phyloP scores from a whole-genome alignment of 2,797 vertebrate genomes.

The Rhynchonycteris naso region DNA sequence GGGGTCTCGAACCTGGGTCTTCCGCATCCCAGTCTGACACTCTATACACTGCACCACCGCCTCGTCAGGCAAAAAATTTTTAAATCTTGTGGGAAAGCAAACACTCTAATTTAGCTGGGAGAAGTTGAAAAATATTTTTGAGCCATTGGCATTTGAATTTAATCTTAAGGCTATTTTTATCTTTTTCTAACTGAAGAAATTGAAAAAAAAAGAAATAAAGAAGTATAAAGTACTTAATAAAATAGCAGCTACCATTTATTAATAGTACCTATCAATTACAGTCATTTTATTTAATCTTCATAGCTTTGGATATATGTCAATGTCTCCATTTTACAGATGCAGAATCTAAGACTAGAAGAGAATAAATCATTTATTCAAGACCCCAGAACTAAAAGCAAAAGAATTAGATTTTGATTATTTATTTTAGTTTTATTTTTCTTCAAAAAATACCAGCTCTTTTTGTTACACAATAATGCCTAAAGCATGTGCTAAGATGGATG shows the following conservation, averaged over 20 bases:
- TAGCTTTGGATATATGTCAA: background rate
- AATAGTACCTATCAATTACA: background rate
- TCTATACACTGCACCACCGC: too few relatives aligned
- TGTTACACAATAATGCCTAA: background rate
- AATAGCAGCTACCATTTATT: background rate
- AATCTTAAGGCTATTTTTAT: background rate
- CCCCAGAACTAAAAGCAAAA: background rate
- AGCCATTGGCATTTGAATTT: background rate
- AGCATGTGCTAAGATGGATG: background rate
- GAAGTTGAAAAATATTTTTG: background rate
- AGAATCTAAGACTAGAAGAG: background rate
- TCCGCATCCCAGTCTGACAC: too few relatives aligned
- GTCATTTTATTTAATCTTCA: background rate
- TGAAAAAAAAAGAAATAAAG: background rate
- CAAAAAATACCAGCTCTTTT: background rate
- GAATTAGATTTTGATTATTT: background rate
- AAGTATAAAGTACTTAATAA: background rate
- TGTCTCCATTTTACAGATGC: background rate
- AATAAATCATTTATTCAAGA: background rate
- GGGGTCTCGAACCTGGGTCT: too few relatives aligned
- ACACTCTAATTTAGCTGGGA: background rate
- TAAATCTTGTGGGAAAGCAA: background rate
- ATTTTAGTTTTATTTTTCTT: conserved; percentile 8
- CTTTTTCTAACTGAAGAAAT: background rate
- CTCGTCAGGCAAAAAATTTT: too few relatives aligned